Evolutionary conservation across 2,113 vertebrate genomes (phyloP).

Genomic region (Salvelinus namaycush): DNA sequence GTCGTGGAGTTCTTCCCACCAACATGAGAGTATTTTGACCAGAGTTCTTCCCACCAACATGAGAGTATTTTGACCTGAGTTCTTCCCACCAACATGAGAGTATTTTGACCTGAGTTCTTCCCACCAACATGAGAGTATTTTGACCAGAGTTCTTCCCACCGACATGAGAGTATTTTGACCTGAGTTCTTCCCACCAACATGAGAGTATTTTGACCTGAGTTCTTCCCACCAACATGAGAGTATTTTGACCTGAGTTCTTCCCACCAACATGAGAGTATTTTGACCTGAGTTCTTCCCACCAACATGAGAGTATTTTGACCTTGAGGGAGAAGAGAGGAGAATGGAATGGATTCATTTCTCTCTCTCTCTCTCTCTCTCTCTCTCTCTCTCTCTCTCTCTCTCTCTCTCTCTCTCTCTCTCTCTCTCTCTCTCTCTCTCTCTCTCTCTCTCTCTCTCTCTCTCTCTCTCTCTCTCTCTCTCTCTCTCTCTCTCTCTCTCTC

Average conservation of each 20-base stretch:
- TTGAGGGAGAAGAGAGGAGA: neutral
- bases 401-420: neutral
- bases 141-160: slow-evolving; percentile 11
- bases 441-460: too few species aligned
- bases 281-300: slow-evolving; percentile 14
- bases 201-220: slow-evolving; percentile 6
- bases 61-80: slow-evolving; percentile 6
- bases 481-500: too few species aligned
- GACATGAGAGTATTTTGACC: slow-evolving; percentile 11
- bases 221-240: slow-evolving; percentile 27
- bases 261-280: slow-evolving; percentile 19
- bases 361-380: neutral
- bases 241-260: slow-evolving; percentile 7
- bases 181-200: slow-evolving; percentile 21
- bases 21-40: slow-evolving; percentile 14
- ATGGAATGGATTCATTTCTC: slow-evolving; percentile 40
- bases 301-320: slow-evolving; percentile 14
- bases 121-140: slow-evolving; percentile 19
- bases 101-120: slow-evolving; percentile 7
- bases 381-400: neutral
- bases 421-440: neutral
- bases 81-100: slow-evolving; percentile 27
- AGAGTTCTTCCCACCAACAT: slow-evolving; percentile 21
- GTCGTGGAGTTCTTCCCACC: slow-evolving; percentile 21
- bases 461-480: neutral